These are phyloP conservation scores for Anthoptus insignis DNA, from an alignment of 2,888 invertebrate species.

Conservation along the genomic window DNA sequence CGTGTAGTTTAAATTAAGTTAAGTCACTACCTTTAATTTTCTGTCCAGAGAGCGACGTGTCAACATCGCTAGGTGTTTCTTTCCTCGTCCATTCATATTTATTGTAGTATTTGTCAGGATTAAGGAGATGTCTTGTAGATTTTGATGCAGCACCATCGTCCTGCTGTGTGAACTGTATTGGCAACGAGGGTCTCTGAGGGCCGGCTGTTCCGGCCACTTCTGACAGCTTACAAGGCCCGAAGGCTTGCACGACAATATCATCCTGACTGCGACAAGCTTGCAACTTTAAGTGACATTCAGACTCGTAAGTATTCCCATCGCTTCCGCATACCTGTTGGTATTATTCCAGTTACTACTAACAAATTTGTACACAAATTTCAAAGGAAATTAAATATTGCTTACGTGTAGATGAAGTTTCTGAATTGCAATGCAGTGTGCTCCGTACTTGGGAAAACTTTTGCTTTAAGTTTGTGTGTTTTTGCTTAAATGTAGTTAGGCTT, in stretches of 20 bases:
- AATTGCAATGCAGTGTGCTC: constrained; percentile 34
- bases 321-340: constrained; percentile 90
- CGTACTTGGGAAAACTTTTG: constrained; percentile 24
- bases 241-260: constrained; percentile 92
- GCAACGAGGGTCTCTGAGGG: constrained; percentile 92
- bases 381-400: constrained; percentile 34
- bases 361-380: constrained; percentile 27
- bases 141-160: constrained; percentile 93
- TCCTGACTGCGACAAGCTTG: constrained; percentile 95
- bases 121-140: constrained; percentile 92
- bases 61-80: constrained; percentile 82
- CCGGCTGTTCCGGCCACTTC: constrained; percentile 91
- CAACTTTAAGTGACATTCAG: constrained; percentile 93
- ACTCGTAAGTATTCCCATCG: constrained; percentile 94
- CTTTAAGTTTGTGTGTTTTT: constrained; percentile 30
- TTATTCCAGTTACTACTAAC: constrained; percentile 34
- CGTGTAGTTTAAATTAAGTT: no score
- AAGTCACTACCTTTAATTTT: constrained; percentile 82
- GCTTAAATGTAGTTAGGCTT: constrained; percentile 21
- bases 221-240: constrained; percentile 91
- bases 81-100: constrained; percentile 88
- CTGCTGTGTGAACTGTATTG: constrained; percentile 93
- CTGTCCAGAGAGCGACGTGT: constrained; percentile 72
- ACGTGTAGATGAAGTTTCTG: constrained; percentile 29
- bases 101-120: constrained; percentile 89